Evolutionary conservation across 2,797 vertebrate species (phyloP).

Genomic region (Acanthurus lineatus): DNA sequence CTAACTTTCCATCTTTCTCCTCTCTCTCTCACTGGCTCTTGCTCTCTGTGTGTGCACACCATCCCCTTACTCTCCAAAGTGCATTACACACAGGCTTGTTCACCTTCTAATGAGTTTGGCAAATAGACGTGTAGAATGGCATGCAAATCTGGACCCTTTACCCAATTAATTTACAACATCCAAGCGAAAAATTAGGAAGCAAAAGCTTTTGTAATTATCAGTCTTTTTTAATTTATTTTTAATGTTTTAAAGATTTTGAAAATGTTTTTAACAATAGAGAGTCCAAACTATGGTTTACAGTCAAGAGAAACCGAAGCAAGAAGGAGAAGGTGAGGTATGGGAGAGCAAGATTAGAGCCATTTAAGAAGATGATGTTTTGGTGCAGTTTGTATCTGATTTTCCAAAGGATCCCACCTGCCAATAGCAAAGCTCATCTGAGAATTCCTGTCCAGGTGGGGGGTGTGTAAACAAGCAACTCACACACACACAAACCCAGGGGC

Average conservation of each 20-base stretch:
- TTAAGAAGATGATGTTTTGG: slow-evolving; percentile 52
- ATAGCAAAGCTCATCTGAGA: slow-evolving; percentile 71
- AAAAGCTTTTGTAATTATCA: slow-evolving; percentile 56
- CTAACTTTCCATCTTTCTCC: slow-evolving; percentile 57
- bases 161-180: slow-evolving; percentile 65
- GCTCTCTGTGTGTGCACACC: slow-evolving; percentile 22
- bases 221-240: slow-evolving; percentile 15
- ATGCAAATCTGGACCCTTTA: slow-evolving; percentile 62
- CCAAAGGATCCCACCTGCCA: slow-evolving; percentile 75
- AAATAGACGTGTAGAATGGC: slow-evolving; percentile 63
- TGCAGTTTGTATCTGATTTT: slow-evolving; percentile 56
- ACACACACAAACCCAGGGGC: slow-evolving; percentile 50
- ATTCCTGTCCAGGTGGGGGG: slow-evolving; percentile 75
- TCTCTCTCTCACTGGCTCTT: slow-evolving; percentile 30
- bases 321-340: slow-evolving; percentile 3
- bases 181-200: slow-evolving; percentile 52
- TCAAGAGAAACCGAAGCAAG: slow-evolving; percentile 8
- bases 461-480: slow-evolving; percentile 66
- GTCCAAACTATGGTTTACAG: slow-evolving; percentile 23
- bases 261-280: slow-evolving; percentile 27
- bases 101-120: slow-evolving; percentile 74
- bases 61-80: slow-evolving; percentile 48
- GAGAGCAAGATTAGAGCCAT: slow-evolving; percentile 17
- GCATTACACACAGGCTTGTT: slow-evolving; percentile 44
- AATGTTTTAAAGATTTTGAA: slow-evolving; percentile 20